Evolutionary conservation across 1,140 invertebrate species (phyloP).

Genomic region (Catajapyx aquilonaris): DNA sequence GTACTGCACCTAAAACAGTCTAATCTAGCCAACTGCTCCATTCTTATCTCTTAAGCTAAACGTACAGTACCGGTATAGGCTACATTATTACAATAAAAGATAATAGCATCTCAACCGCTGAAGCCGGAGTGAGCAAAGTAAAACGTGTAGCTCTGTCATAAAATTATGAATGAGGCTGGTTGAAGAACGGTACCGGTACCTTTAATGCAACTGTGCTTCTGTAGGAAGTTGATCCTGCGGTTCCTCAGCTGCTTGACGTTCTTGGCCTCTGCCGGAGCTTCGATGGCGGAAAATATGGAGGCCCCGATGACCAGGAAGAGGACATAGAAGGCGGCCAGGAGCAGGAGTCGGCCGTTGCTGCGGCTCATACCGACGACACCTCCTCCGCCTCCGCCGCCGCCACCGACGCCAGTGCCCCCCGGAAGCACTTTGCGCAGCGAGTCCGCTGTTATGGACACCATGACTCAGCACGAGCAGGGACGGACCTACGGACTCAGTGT

Average conservation of each 20-base stretch:
- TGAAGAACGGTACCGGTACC: conserved; percentile 22
- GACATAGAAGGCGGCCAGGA: conserved; percentile 20
- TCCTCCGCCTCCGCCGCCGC: conserved; percentile 18
- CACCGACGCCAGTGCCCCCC: neutral
- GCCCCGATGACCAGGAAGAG: conserved; percentile 36
- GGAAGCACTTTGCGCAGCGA: neutral
- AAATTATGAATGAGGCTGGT: too few species aligned
- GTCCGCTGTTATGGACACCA: neutral
- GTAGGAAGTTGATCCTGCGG: conserved; percentile 32
- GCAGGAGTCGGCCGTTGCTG: conserved; percentile 20
- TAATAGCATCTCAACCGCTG: too few species aligned
- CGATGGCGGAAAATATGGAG: conserved; percentile 45
- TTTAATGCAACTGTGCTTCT: conserved; percentile 32
- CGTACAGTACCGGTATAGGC: too few species aligned
- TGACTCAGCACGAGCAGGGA: too few species aligned
- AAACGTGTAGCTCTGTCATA: too few species aligned
- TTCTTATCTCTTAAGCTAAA: too few species aligned
- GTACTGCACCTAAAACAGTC: too few species aligned
- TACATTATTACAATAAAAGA: too few species aligned
- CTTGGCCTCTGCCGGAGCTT: conserved; percentile 37
- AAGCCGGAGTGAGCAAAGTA: too few species aligned
- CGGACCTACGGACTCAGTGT: too few species aligned
- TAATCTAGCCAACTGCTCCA: too few species aligned
- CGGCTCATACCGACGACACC: conserved; percentile 5
- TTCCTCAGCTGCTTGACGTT: conserved; percentile 28